Percentiles rank a stretch among this genome's conserved stretches.
Evolutionary conservation across 2,888 invertebrate genomes (phyloP).

Genomic region (Papilio protenor): DNA sequence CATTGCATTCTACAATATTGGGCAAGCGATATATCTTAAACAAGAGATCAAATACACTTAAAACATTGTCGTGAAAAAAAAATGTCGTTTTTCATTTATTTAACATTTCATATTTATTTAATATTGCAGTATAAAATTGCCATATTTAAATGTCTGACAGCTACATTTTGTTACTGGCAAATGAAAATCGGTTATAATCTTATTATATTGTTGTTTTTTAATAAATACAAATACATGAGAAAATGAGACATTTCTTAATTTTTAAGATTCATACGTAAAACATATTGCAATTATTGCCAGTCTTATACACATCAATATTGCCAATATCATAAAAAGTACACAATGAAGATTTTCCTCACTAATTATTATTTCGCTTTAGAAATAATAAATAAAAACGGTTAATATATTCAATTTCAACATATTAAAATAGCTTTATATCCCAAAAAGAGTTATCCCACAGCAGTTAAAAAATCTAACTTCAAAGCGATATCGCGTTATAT

Average conservation of each 20-base stretch:
- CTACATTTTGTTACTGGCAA: background rate
- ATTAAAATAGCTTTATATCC: background rate
- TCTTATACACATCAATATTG: slow-evolving; percentile 17
- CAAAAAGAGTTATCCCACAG: background rate
- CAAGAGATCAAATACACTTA: background rate
- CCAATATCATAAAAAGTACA: slow-evolving; percentile 6
- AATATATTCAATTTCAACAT: background rate
- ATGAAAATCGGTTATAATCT: background rate
- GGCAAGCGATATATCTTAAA: background rate
- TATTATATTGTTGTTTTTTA: background rate
- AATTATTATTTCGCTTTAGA: background rate
- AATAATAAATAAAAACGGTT: background rate
- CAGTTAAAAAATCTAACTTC: background rate
- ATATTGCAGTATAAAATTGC: background rate
- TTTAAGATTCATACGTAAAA: background rate
- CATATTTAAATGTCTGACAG: background rate
- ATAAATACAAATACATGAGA: background rate
- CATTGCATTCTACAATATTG: background rate
- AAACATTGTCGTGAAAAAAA: background rate
- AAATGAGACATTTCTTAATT: background rate
- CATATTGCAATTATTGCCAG: slow-evolving; percentile 19
- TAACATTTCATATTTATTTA: background rate
- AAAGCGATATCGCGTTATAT: background rate
- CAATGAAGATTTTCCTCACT: background rate
- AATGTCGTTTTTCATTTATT: background rate